Percentiles rank a stretch among this genome's conserved stretches.
phyloP scores from a whole-genome alignment of 2,797 vertebrate species.

The Crocodylus rhombifer region DNA sequence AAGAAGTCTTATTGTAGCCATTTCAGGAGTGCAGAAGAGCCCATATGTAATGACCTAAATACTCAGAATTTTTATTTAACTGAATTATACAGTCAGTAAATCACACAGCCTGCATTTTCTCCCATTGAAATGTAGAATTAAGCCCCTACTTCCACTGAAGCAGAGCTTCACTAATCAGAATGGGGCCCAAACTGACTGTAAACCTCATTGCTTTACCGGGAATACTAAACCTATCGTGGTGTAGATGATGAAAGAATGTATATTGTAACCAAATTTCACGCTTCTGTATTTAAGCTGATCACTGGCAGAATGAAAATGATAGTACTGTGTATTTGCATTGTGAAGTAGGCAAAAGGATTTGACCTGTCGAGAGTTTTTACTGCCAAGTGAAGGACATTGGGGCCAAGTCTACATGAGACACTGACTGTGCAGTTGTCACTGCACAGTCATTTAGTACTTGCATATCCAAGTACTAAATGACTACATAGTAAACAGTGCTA shows the following conservation, averaged over 20 bases:
- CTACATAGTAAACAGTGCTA: too few species aligned
- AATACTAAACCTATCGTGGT: neutral
- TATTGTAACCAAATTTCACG: neutral
- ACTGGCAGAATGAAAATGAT: neutral
- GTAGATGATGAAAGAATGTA: rapidly evolving
- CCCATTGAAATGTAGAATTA: neutral
- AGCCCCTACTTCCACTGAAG: neutral
- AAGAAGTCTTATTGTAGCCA: neutral
- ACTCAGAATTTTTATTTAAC: neutral
- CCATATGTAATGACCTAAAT: constrained; percentile 5
- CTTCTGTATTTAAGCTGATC: rapidly evolving
- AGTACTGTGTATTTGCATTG: neutral
- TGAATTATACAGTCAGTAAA: neutral
- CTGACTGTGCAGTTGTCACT: too few species aligned
- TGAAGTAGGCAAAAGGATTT: neutral
- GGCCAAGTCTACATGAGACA: too few species aligned
- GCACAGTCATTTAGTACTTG: too few species aligned
- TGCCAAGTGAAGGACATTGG: neutral
- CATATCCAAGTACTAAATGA: too few species aligned
- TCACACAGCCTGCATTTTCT: neutral
- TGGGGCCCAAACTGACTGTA: neutral
- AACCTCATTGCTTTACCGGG: neutral
- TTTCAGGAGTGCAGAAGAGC: neutral
- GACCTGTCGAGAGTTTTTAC: neutral
- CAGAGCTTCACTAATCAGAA: neutral